phyloP scores from a whole-genome alignment of 2,797 vertebrate species.

The Pitangus sulphuratus region DNA sequence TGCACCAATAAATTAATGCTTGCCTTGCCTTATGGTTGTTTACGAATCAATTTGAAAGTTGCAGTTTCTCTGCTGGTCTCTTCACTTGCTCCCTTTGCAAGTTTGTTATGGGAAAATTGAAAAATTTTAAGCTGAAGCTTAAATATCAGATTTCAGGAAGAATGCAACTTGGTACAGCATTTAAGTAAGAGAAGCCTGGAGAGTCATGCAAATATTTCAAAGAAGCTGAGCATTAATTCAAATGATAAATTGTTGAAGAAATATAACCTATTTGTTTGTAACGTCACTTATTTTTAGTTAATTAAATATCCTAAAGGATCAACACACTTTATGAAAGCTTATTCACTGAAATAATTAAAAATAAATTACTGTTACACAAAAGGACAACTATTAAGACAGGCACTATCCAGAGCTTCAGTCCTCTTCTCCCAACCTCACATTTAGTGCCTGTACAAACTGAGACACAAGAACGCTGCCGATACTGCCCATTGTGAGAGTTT shows the following conservation, averaged over 20 bases:
- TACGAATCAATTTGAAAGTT: background rate
- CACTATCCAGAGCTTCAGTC: accelerated
- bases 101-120: background rate
- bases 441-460: background rate
- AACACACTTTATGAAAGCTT: background rate
- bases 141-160: background rate
- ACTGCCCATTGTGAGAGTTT: background rate
- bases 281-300: background rate
- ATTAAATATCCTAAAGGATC: background rate
- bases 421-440: background rate
- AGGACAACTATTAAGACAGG: background rate
- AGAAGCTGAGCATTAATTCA: background rate
- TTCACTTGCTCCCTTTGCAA: background rate
- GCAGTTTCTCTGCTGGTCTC: background rate
- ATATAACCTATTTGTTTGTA: background rate
- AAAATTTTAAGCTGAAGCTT: background rate
- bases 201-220: background rate
- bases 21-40: background rate
- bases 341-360: background rate
- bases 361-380: background rate
- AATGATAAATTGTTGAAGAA: background rate
- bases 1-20: background rate
- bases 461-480: background rate
- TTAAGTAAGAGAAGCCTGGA: background rate
- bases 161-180: background rate